phyloP scores from a whole-genome alignment of 2,888 invertebrate genomes.

The Drosophila pseudotakahashii region DNA sequence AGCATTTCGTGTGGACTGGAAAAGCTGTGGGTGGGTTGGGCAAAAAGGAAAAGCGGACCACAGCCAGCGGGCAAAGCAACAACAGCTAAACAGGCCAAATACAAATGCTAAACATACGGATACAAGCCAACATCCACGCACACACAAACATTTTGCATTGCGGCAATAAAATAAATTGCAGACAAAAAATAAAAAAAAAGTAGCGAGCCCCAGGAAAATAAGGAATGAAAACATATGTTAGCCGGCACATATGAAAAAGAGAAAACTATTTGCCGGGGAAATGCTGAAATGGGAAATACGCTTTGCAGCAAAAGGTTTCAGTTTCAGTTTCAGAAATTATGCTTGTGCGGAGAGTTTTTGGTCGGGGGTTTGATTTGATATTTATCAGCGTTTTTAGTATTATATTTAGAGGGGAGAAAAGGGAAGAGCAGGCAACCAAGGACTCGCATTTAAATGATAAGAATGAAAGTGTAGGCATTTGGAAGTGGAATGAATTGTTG shows the following conservation, averaged over 20 bases:
- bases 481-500: slow-evolving; percentile 5
- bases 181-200: slow-evolving; percentile 36
- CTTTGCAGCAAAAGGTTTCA: slow-evolving; percentile 42
- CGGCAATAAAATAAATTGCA: slow-evolving; percentile 59
- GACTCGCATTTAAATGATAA: slow-evolving; percentile 30
- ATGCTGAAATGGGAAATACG: slow-evolving; percentile 45
- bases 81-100: slow-evolving; percentile 37
- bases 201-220: slow-evolving; percentile 34
- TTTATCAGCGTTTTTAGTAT: slow-evolving; percentile 38
- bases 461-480: not conserved
- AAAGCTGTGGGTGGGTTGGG: not conserved
- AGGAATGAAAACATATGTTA: slow-evolving; percentile 49
- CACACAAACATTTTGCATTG: slow-evolving; percentile 38
- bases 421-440: not conserved
- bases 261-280: slow-evolving; percentile 37
- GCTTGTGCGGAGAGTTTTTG: slow-evolving; percentile 14
- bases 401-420: slow-evolving; percentile 16
- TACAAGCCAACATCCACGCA: slow-evolving; percentile 2
- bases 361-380: slow-evolving; percentile 31
- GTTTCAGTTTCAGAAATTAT: slow-evolving; percentile 16
- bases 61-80: slow-evolving; percentile 26
- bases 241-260: slow-evolving; percentile 31
- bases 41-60: slow-evolving; percentile 11
- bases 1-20: slow-evolving; percentile 28
- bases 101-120: slow-evolving; percentile 29